Base-by-base conservation (phyloP, 92 coral and sea anemone genomes). In the Epizoanthus ramosus region DNA sequence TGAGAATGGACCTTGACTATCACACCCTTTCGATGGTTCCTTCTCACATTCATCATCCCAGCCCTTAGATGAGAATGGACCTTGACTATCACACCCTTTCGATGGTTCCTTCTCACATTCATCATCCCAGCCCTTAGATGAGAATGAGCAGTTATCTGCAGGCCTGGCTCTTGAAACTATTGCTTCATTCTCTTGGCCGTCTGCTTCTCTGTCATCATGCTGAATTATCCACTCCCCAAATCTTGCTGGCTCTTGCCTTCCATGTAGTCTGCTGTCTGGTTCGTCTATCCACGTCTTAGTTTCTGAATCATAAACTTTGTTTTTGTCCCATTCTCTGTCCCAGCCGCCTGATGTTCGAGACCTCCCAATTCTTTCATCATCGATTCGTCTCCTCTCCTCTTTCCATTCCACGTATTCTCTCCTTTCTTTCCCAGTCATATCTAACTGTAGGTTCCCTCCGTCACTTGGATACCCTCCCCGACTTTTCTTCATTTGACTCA, bases 271-370 rank as follows among this genome's bases (percentile, higher is more conserved):
- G 45, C 8, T 14, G 71, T 60, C 22, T 43, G 82, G 61, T 12
- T 63, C 12, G 47, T 77, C 82, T 14, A 61, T 21, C 82, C 82
- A 77, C 37, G 41, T 5, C 71, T 63, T 61, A n/a, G 24, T 63
- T 31, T 61, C 61, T 37, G 71, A 5, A 41, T 77, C 82, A 60
- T 77, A 77, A 56, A 25, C 84, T 58, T 93, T 93, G 14, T 41
- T 45, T 24, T 87, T 85, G 74, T 93, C 98, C 98, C 98, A 93
- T 24, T 88, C 95, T 19, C 98, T 85, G 68, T 87, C 79, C 97
- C 97, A 93, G 59, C 43, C 73, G 8, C 88, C 95, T 14, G 89
- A 72, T 75, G 70, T 91, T 66, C 89, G 92, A 45, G 92, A 93
- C 52, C 93, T 73, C 56, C 75, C 84, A 59, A 77, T 88, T 8